Conservation (phyloP, 53 echinoderm and acorn worm species). For the Astropecten irregularis region DNA sequence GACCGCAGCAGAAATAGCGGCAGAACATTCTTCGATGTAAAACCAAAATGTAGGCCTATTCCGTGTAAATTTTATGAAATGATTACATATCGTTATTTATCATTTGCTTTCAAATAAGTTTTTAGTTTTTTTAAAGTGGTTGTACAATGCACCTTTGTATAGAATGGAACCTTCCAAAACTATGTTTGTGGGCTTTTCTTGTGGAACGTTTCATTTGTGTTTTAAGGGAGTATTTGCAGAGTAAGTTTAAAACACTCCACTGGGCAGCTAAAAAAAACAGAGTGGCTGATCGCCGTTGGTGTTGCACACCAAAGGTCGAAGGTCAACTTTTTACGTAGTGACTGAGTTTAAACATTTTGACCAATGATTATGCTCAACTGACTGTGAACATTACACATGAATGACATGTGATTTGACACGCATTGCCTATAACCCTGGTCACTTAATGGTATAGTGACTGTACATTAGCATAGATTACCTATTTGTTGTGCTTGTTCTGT, state of each 20-base stretch:
- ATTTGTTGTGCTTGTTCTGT: too few species aligned
- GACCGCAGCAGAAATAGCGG: too few species aligned
- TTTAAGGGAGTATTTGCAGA: conserved; percentile 9
- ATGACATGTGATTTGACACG: too few species aligned
- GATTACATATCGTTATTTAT: neutral
- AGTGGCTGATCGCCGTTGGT: conserved; percentile 39
- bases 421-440: neutral
- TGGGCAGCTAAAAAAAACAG: conserved; percentile 57
- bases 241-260: conserved; percentile 48
- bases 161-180: too few species aligned
- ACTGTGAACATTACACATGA: neutral
- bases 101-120: neutral
- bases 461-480: too few species aligned
- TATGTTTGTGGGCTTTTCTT: neutral
- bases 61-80: too few species aligned
- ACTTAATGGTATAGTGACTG: too few species aligned
- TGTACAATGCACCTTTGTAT: neutral
- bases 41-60: too few species aligned
- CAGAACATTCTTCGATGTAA: too few species aligned
- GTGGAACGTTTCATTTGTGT: neutral
- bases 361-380: conserved; percentile 14
- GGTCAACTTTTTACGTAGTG: conserved; percentile 52
- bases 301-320: conserved; percentile 37
- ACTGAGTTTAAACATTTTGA: conserved; percentile 19
- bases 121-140: neutral